These are phyloP conservation scores for Malachius bipustulatus DNA, from an alignment of 2,888 invertebrate genomes.

Conservation along the genomic window DNA sequence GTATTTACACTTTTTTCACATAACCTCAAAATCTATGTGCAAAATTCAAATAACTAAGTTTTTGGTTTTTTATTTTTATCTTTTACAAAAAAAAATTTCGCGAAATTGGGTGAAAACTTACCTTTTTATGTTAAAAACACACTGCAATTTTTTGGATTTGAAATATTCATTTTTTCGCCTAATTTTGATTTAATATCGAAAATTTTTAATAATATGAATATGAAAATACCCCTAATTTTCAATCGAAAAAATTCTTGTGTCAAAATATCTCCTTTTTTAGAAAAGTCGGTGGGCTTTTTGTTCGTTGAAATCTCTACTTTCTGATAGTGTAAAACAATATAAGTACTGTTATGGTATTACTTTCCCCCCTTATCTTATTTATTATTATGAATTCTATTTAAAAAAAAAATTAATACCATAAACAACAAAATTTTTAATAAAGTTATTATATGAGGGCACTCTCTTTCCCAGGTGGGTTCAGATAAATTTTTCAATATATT, in stretches of 20 bases:
- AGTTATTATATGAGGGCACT: too few species aligned
- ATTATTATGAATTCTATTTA: too few species aligned
- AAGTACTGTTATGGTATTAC: too few species aligned
- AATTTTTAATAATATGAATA: too few species aligned
- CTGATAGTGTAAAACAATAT: slow-evolving; percentile 1
- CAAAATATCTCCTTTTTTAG: not conserved
- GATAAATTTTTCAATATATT: too few species aligned
- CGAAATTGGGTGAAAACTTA: slow-evolving; percentile 8
- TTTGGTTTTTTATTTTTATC: slow-evolving; percentile 14
- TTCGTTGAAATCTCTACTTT: slow-evolving; percentile 3
- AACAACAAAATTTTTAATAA: too few species aligned
- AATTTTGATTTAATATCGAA: slow-evolving; percentile 8
- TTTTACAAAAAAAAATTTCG: slow-evolving; percentile 8
- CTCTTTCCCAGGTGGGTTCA: too few species aligned
- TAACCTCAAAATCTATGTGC: slow-evolving; percentile 14
- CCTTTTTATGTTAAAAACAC: slow-evolving; percentile 7
- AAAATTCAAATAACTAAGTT: slow-evolving; percentile 14
- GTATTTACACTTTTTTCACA: slow-evolving; percentile 13
- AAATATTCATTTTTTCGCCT: slow-evolving; percentile 8
- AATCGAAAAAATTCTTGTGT: slow-evolving; percentile 3
- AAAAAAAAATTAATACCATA: too few species aligned
- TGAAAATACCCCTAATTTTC: too few species aligned
- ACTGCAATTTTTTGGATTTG: slow-evolving; percentile 6
- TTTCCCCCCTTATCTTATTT: too few species aligned
- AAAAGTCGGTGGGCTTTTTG: too few species aligned